Evolutionary conservation across 2,888 invertebrate species (phyloP).

Genomic region (Chorisops tibialis): DNA sequence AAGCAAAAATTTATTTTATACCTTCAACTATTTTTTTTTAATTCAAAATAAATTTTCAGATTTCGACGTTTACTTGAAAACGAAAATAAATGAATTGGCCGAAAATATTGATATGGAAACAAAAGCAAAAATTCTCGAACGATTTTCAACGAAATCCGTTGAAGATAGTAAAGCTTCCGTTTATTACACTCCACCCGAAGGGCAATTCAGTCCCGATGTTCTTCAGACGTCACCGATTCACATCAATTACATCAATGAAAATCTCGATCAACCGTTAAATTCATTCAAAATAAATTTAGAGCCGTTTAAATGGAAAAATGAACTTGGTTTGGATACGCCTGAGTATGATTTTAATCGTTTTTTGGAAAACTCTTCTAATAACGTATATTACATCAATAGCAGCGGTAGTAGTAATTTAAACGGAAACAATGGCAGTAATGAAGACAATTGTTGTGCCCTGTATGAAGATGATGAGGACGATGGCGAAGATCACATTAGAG

Average conservation of each 20-base stretch:
- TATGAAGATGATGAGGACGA: constrained; percentile 17
- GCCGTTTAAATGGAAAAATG: constrained; percentile 26
- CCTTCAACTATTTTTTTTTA: too few species aligned
- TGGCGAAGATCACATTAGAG: not conserved
- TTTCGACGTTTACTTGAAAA: constrained; percentile 51
- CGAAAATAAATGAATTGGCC: constrained; percentile 42
- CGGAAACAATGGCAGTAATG: constrained; percentile 22
- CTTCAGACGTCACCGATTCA: constrained; percentile 57
- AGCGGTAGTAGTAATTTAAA: constrained; percentile 5
- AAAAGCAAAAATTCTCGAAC: constrained; percentile 34
- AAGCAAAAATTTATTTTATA: too few species aligned
- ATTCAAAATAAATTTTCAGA: constrained; percentile 38
- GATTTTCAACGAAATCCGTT: constrained; percentile 40
- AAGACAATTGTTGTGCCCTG: constrained; percentile 24
- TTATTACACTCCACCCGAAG: constrained; percentile 79
- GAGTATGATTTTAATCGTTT: constrained; percentile 9
- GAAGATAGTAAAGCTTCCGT: constrained; percentile 67
- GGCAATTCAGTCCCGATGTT: constrained; percentile 53
- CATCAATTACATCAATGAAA: constrained; percentile 51
- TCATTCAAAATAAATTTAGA: constrained; percentile 40
- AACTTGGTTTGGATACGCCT: constrained; percentile 31
- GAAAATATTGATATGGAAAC: constrained; percentile 42
- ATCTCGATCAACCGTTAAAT: constrained; percentile 42
- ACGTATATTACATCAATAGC: constrained; percentile 3
- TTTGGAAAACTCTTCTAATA: not conserved